These are phyloP conservation scores for Porites divaricata DNA, from an alignment of 92 coral and sea anemone species.

Conservation along the genomic window DNA sequence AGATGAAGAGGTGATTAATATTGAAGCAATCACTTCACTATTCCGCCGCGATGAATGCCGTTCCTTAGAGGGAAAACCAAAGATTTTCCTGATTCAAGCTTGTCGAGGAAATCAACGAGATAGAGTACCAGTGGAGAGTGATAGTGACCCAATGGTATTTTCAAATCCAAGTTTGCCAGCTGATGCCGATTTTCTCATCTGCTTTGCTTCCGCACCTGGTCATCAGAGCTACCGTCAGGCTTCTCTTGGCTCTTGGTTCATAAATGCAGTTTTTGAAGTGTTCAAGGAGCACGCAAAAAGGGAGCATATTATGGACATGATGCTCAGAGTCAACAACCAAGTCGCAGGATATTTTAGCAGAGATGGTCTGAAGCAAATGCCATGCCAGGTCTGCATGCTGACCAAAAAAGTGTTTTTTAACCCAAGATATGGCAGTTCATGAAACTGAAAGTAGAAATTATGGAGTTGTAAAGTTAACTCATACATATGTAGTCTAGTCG, in stretches of 20 bases:
- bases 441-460: neutral
- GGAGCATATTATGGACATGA: slow-evolving; percentile 93
- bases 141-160: slow-evolving; percentile 67
- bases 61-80: slow-evolving; percentile 82
- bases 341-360: slow-evolving; percentile 62
- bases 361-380: slow-evolving; percentile 85
- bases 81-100: slow-evolving; percentile 90
- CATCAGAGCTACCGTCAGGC: slow-evolving; percentile 77
- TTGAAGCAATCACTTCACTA: slow-evolving; percentile 75
- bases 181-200: slow-evolving; percentile 87
- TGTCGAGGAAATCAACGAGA: slow-evolving; percentile 80
- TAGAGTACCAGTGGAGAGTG: slow-evolving; percentile 62
- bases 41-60: slow-evolving; percentile 73
- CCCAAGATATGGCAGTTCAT: neutral
- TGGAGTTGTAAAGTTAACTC: too few relatives aligned
- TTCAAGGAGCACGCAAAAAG: slow-evolving; percentile 52
- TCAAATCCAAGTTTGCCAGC: slow-evolving; percentile 72
- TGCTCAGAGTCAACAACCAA: slow-evolving; percentile 79
- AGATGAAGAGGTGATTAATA: slow-evolving; percentile 67
- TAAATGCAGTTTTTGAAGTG: slow-evolving; percentile 60
- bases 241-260: slow-evolving; percentile 85
- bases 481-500: too few relatives aligned
- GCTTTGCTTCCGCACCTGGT: slow-evolving; percentile 86
- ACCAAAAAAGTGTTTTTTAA: slow-evolving; percentile 71
- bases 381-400: slow-evolving; percentile 86